A percentile compares a stretch with the other conserved stretches of the same genome.
phyloP scores from a whole-genome alignment of 2,797 vertebrate species.

The Tapirus indicus region DNA sequence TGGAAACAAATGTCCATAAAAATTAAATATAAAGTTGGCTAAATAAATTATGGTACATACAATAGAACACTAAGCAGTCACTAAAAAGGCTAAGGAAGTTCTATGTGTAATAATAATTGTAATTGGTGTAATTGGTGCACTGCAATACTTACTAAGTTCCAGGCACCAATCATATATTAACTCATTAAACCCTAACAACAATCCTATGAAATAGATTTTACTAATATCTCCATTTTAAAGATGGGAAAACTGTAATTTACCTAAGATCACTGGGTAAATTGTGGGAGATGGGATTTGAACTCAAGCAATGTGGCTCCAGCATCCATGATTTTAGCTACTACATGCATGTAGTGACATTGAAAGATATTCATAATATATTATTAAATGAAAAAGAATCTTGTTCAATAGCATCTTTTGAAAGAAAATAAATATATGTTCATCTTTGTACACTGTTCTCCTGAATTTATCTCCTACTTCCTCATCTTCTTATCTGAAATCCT shows the following conservation, averaged over 20 bases:
- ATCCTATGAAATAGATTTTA: background rate
- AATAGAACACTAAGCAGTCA: background rate
- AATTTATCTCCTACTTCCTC: background rate
- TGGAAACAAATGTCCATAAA: background rate
- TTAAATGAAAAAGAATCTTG: background rate
- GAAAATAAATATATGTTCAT: background rate
- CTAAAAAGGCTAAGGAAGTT: background rate
- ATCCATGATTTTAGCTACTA: background rate
- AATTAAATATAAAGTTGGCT: background rate
- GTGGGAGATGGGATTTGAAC: background rate
- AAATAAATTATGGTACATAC: background rate
- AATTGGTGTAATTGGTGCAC: background rate
- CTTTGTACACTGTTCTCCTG: background rate
- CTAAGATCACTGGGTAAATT: background rate
- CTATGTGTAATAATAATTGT: background rate
- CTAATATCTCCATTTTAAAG: background rate
- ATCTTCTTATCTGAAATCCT: background rate
- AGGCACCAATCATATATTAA: background rate
- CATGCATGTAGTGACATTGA: background rate
- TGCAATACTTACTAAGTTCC: background rate
- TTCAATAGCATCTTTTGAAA: background rate
- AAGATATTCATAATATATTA: background rate
- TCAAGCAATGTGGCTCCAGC: background rate
- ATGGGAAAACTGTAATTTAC: background rate
- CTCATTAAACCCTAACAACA: background rate